Evolutionary conservation across 1,140 invertebrate genomes (phyloP), one percentile per base, ranked within the genome.

Genomic region (Pissodes strobi): DNA sequence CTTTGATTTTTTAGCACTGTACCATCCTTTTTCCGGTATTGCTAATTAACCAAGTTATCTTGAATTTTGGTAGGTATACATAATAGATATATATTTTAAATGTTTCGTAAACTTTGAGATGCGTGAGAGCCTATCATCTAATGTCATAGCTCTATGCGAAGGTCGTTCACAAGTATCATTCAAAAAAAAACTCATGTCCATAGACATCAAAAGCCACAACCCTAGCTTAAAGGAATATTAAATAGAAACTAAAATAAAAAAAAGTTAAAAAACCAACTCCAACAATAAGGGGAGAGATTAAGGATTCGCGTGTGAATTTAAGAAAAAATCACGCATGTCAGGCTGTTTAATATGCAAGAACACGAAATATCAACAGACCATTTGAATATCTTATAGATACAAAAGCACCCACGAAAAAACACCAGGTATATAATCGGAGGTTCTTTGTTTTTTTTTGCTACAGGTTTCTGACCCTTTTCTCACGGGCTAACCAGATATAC

Each of bases 361-460:
- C 72, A 73, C 72, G 72, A 65, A 49, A 72, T 72, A 70, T 73
- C 72, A 73, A 73, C 72, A 73, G 66, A 68, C 69, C 41, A 71
- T 71, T 71, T 69, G 68, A 68, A 68, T 73, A 72, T 69, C 45
- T 57, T 52, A 57, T 38, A 18, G 39, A 39, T 43, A 59, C 61
- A 62, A 69, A 63, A 67, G 72, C 72, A 63, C 72, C 70, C 69
- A 72, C 70, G 57, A 72, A 68, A 73, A 73, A 72, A 73, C 70
- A 45, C 70, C 71, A 73, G 71, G 71, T 73, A 73, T 66, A 73
- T 72, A 64, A 56, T 52, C 41, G 18, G 6, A 62, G 18, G 13
- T 41, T 22, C 49, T 52, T 62, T 71, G 58, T 63, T 69, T 71
- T 63, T 70, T 71, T 69, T 66, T 57, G 58, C 65, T 68, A 53